These are phyloP conservation scores for Rhabdophis nuchalis DNA, from an alignment of 2,797 vertebrate genomes.

Conservation along the genomic window DNA sequence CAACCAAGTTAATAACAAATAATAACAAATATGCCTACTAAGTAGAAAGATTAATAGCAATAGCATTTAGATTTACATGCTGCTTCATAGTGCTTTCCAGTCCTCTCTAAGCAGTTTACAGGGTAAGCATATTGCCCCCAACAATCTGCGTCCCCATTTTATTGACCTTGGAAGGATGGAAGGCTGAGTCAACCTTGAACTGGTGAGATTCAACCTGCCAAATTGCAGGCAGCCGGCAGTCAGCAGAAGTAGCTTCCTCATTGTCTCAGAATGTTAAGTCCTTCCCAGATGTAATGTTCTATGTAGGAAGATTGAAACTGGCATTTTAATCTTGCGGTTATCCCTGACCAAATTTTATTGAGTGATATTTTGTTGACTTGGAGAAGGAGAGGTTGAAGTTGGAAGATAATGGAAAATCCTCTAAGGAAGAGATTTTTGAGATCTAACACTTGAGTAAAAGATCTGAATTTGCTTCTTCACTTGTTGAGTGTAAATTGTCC, in stretches of 20 bases:
- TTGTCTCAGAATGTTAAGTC: background rate
- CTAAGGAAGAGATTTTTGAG: background rate
- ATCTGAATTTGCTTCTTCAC: background rate
- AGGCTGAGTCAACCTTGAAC: too few relatives aligned
- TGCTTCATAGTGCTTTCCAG: too few relatives aligned
- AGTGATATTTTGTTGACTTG: background rate
- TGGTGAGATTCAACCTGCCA: too few relatives aligned
- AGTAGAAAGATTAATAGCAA: background rate
- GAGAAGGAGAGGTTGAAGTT: background rate
- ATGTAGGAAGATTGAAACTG: background rate
- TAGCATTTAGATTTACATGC: too few relatives aligned
- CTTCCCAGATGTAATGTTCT: background rate
- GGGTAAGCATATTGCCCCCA: too few relatives aligned
- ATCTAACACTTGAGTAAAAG: background rate
- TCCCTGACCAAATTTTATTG: background rate
- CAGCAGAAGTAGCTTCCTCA: background rate
- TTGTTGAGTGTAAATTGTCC: background rate
- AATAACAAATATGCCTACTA: background rate
- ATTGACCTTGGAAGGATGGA: too few relatives aligned
- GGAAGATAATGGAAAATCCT: background rate
- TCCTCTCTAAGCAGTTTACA: too few relatives aligned
- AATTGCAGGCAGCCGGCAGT: too few relatives aligned
- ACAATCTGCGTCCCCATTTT: too few relatives aligned
- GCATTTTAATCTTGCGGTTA: background rate
- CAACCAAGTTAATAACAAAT: background rate